Base-by-base conservation (phyloP, 1,140 invertebrate genomes). In the Zaprionus davidi region DNA sequence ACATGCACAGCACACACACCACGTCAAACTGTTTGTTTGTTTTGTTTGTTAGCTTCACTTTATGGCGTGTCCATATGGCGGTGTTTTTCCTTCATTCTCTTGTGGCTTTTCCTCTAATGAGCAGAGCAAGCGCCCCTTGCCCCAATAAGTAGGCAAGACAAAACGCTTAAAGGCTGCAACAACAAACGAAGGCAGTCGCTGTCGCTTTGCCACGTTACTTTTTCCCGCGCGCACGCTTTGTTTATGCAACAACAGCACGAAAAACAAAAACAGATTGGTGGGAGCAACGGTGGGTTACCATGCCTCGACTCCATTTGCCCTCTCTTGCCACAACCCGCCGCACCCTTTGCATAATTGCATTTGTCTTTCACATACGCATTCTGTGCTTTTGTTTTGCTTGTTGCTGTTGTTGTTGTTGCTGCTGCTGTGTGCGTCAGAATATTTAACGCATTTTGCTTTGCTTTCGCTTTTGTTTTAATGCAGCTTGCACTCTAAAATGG, bases 81-180 rank as follows among this genome's bases (percentile, higher is more conserved):
- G 13, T 28, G 22, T 49, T 60, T 60, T 57, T 46, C 2, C 31
- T 34, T 17, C 69, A 2, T 9, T 31, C 28, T 59, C 17, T 55
- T 62, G 65, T 49, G 51, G 31, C 51, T 66, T 69, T 56, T 64
- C 73, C 77, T 51, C 46, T 76, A 78, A 75, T 77, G 64, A 72
- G 44, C 68, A 78, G 46, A 71, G 46, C 9, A 0, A 46, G 17
- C 20, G 20, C 15, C 53, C 1, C 24, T 68, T 76, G 71, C 83
- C 41, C 81, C 67, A 82, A 82, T 79, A 86, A 82, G 70, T 82
- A 72, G 79, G 83, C 76, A 77, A 87, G 68, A 67, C 36, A 57
- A 81, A 67, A 64, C 22, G 44, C 46, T 36, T 64, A 36, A 20
- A 56, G 51, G 36, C 64, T n/a, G n/a, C 26, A 51, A 17, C 66